phyloP scores from a whole-genome alignment of 2,113 vertebrate species.

The Fregata magnificens region DNA sequence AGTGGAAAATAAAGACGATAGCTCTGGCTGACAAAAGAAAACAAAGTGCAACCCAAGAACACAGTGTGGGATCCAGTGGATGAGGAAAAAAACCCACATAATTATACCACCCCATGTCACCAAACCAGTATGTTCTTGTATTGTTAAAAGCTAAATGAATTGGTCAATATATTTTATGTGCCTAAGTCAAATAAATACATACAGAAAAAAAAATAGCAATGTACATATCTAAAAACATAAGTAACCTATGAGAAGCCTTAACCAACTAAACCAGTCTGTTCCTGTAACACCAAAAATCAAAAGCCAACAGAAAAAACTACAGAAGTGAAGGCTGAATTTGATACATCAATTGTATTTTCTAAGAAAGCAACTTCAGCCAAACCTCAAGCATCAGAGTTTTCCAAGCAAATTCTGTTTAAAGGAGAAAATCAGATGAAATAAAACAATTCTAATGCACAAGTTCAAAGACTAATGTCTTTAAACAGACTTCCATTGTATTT shows the following conservation, averaged over 20 bases:
- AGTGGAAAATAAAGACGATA: not conserved
- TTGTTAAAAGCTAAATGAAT: not conserved
- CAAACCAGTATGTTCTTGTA: not conserved
- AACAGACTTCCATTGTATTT: not conserved
- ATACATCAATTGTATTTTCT: not conserved
- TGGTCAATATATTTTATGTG: not conserved
- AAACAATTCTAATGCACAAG: not conserved
- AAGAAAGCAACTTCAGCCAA: not conserved
- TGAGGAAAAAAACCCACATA: fast-evolving
- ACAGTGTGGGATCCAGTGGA: not conserved
- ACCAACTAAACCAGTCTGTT: not conserved
- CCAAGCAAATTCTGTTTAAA: not conserved
- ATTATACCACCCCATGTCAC: not conserved
- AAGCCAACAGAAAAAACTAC: not conserved
- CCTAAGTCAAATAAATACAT: not conserved
- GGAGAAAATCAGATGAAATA: not conserved
- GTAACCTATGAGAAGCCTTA: not conserved
- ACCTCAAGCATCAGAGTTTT: not conserved
- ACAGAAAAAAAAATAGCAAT: not conserved
- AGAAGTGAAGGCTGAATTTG: not conserved
- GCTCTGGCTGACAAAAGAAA: not conserved
- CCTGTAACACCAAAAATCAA: not conserved
- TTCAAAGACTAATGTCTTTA: not conserved
- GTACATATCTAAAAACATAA: not conserved
- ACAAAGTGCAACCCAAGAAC: not conserved